Evolutionary conservation across 2,113 vertebrate genomes (phyloP), one percentile per base, ranked within the genome.

Genomic region (Ciconia maguari): DNA sequence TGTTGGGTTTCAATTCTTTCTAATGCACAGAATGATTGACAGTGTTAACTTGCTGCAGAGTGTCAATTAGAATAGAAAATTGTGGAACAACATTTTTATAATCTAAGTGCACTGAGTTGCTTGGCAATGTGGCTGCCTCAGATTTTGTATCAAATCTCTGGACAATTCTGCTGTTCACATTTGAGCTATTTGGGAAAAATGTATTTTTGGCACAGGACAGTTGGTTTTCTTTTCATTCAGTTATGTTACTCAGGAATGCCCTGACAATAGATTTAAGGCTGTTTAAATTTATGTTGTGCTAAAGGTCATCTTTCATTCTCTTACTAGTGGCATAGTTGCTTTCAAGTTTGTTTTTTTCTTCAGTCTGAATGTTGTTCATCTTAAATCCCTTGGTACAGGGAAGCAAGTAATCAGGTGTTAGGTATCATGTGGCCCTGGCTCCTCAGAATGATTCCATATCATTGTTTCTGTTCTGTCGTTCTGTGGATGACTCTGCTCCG

Each of bases 161-260:
- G 93, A 87, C 94, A 92, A n/a, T 80, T 96, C 75, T 96, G 87
- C 10, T 96, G 93, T 49, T 85, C 80, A 78, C 92, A 90, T 94
- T 95, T 97, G 97, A 97, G 83, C 97, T 97, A 90, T 97, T 97
- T 84, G 87, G 96, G 94, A 96, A 98, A 97, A 97, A 97, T 97
- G 97, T 94, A 97, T 98, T 98, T 98, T 98, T 98, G 98, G 98
- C 98, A 98, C 97, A 95, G 93, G 96, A 93, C 80, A 92, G 68
- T 62, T 91, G 64, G 70, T 68, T 83, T 93, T 76, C n/a, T 72
- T 96, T 95, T 92, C 87, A 76, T 96, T 96, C 75, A 61, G 82
- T 96, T 95, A 44, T 36, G 78, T 96, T 96, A 88, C 89, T 97
- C 88, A 77, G 83, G 72, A 93, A 74, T 57, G 77, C 54, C 93